Evolutionary conservation across 2,797 vertebrate genomes (phyloP), one percentile per base, ranked within the genome.

Genomic region (Lithobates pipiens): DNA sequence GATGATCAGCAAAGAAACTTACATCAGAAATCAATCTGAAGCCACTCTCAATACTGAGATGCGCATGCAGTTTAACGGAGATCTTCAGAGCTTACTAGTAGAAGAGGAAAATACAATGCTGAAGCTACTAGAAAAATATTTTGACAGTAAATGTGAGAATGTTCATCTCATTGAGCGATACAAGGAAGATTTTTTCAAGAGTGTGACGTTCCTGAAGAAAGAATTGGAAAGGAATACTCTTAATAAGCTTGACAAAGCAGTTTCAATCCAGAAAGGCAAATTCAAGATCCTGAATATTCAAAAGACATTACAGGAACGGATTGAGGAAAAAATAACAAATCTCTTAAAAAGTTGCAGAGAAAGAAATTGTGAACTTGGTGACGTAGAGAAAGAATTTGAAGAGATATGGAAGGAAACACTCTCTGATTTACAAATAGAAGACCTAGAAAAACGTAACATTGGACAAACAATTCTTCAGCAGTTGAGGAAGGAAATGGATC

Each of bases 301-400:
- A 73, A 83, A 74, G 0, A 76, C 89, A 5, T 85, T 93, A 39
- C 77, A 89, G 83, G 83, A 86, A 79, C 85, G 89, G 32, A 86
- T 93, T 76, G 91, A 95, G 86, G 88, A 85, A 8, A 94, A 89
- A 78, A 46, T 94, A 10, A 77, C 80, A 16, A 80, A 74, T 27
- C 90, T 96, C 23, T 15, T 92, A 21, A 88, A 92, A 67, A 88
- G 80, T 11, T 92, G 91, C 77, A 94, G 83, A 69, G 87, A 88
- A 27, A 91, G 75, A 32, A 89, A 92, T 34, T 54, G 18, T 13
- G 36, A 69, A 18, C 65, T 92, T 57, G 81, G 89, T 77, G 91
- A 93, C 42, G 88, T 95, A 27, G 88, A 94, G 74, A 75, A 86
- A 13, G 93, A 94, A 86, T 95, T 95, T 93, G 91, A 92, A 29